Conservation (phyloP, 2,797 vertebrate genomes). For the Oophaga sylvatica region DNA sequence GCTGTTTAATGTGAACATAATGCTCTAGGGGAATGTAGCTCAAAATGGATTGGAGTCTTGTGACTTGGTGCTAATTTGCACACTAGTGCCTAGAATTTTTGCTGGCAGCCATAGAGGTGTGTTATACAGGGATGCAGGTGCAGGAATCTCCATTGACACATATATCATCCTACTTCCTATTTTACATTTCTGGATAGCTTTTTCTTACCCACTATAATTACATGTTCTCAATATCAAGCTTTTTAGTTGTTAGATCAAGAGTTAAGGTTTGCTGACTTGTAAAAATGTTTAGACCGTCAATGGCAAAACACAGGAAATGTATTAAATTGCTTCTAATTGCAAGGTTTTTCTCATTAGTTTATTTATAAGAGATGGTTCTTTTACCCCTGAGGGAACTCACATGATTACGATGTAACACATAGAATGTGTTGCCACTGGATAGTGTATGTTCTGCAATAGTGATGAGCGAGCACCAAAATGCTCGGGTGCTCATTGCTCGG, state of each 20-base stretch:
- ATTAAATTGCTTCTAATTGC: neutral
- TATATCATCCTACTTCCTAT: neutral
- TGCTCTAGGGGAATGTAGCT: neutral
- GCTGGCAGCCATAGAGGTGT: neutral
- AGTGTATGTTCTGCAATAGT: neutral
- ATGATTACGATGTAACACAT: neutral
- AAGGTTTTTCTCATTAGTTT: neutral
- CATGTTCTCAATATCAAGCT: neutral
- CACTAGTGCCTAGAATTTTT: neutral
- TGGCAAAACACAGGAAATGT: neutral
- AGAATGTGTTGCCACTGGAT: neutral
- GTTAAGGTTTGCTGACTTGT: conserved; percentile 11
- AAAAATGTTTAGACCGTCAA: neutral
- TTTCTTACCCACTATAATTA: neutral
- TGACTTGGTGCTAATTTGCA: conserved; percentile 4
- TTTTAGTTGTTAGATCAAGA: neutral
- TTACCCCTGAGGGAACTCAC: neutral
- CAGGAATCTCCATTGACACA: conserved; percentile 3
- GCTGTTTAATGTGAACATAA: conserved; percentile 44
- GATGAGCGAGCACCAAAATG: no score
- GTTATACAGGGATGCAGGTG: conserved; percentile 2
- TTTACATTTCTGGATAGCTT: neutral
- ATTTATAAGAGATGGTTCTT: neutral
- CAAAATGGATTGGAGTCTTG: conserved; percentile 25
- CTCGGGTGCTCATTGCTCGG: no score